Evolutionary conservation across 2,797 vertebrate species (phyloP), one percentile per base, ranked within the genome.

Genomic region (Ptychadena robeensis): DNA sequence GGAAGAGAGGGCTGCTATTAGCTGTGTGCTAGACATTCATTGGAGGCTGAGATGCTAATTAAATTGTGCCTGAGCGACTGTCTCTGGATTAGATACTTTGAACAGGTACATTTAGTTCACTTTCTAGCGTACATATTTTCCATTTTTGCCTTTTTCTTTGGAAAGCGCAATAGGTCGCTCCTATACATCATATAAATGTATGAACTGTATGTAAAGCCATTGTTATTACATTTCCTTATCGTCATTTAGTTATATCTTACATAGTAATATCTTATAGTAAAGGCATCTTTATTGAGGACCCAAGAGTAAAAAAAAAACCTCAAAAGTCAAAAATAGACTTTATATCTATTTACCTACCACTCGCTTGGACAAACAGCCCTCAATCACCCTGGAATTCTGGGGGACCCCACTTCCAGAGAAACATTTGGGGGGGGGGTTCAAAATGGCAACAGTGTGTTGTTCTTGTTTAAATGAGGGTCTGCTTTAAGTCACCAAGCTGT

Each of bases 11-110:
- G 34, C 64, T 40, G 63, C 73, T 44, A 32, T 53, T 68, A 73
- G 80, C 64, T 63, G 53, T 82, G 65, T 66, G 69, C 22, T n/a
- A 79, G 48, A 63, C 25, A 34, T 70, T 64, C 48, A 68, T 59
- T 61, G 14, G 30, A 78, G 57, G 30, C 35, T 59, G 28, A 69
- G 34, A 76, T 64, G 73, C 66, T 70, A 82, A 82, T 81, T 67
- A 66, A 64, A 81, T 75, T 82, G 73, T 40, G 34, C 66, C 48
- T 69, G 65, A 38, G 67, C 34, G 57, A 73, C 27, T 81, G 11
- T 73, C 28, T 37, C 48, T 68, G 9, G 25, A 32, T 40, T 22
- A 15, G 31, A 35, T n/a, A 12, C 37, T 66, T 31, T 37, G 37
- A 35, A 5, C 31, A 59, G 31, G 61, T 59, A 48, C 31, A 40